Evolutionary conservation across 2,888 invertebrate species (phyloP), one percentile per base, ranked within the genome.

Genomic region (Ophioninae sp.): DNA sequence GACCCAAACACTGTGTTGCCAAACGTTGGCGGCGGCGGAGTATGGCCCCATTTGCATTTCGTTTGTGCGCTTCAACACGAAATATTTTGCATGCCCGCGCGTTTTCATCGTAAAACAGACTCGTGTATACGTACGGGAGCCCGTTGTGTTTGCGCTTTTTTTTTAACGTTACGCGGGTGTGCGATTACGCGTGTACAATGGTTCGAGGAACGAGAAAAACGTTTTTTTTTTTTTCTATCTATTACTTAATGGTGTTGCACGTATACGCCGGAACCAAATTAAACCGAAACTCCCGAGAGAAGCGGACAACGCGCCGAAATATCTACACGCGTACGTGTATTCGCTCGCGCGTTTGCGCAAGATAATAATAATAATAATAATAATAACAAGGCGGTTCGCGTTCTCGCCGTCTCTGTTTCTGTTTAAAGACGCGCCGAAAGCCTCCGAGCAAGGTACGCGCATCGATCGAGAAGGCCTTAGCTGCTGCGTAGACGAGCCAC

Each of bases 1-100:
- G 81, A 88, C 88, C 89, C 90, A 91, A 91, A 90, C 91, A 90
- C 92, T 90, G 90, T 90, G 92, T 92, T 92, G 91, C 91, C 91
- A 92, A 92, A 91, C 89, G 90, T 92, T 90, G 90, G 90, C 88
- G 88, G 89, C 89, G 89, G 20, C 37, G 56, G 65, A 44, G 88
- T 88, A 87, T 88, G 88, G 89, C 88, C 89, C 89, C 90, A 91
- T 92, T 91, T 91, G 90, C 92, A 91, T 92, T 92, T 91, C 89
- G 90, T 90, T 90, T 91, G 91, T 89, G 88, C 90, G 88, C 90
- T 88, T 89, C 87, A 88, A 89, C 90, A 88, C 88, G 87, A 88
- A 90, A 91, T 91, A 90, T 91, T 91, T 91, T 87, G 88, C 89
- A 88, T 86, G 87, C 88, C 86, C 88, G 87, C 72, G 68, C 81